These are phyloP conservation scores for Diploptera punctata DNA, from an alignment of 2,888 invertebrate genomes.

Conservation along the genomic window DNA sequence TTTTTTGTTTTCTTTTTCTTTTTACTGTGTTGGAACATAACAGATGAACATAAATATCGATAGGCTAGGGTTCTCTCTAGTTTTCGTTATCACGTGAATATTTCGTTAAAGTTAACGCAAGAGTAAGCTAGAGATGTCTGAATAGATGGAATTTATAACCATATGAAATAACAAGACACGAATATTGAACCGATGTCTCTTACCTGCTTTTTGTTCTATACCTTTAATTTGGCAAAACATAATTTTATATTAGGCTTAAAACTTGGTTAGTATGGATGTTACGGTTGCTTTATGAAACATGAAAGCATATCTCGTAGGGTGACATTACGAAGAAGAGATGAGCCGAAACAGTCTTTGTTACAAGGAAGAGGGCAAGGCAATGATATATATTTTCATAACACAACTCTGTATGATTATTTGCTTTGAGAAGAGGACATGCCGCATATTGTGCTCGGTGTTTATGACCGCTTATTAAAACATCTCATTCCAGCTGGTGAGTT, in stretches of 20 bases:
- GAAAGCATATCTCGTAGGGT: not conserved
- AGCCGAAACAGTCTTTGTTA: conserved; percentile 11
- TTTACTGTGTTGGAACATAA: too few species aligned
- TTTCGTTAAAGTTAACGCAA: too few species aligned
- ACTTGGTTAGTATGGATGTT: not conserved
- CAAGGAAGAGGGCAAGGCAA: conserved; percentile 19
- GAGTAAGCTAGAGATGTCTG: too few species aligned
- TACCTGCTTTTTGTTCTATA: too few species aligned
- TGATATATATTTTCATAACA: conserved; percentile 42
- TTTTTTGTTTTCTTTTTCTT: too few species aligned
- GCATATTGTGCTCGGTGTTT: conserved; percentile 37
- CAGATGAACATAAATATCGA: too few species aligned
- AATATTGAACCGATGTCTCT: too few species aligned
- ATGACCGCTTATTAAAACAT: conserved; percentile 43
- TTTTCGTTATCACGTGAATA: too few species aligned
- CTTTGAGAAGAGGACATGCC: conserved; percentile 39
- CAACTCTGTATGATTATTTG: conserved; percentile 39
- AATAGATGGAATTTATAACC: too few species aligned
- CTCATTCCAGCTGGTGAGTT: conserved; percentile 41
- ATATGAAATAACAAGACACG: too few species aligned
- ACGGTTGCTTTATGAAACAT: conserved; percentile 23
- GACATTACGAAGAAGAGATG: conserved; percentile 5
- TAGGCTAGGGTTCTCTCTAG: too few species aligned
- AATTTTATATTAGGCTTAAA: not conserved
- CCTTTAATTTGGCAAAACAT: conserved; percentile 5